A percentile compares a stretch with the other conserved stretches of the same genome.
Evolutionary conservation across 2,888 invertebrate genomes (phyloP).

Genomic region (Aphodius sticticus): DNA sequence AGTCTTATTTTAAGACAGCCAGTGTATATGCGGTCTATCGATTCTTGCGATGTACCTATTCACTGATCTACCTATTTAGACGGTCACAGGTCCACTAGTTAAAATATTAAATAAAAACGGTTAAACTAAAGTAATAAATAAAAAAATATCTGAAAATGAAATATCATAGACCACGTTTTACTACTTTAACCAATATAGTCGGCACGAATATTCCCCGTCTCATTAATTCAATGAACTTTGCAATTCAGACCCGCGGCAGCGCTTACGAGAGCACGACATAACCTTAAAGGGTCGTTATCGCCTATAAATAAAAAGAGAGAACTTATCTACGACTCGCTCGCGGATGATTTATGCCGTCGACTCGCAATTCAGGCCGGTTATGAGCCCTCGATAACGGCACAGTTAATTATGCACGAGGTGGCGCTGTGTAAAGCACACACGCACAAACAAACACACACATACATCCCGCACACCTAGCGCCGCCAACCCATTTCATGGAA

Average conservation of each 20-base stretch:
- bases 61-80: no score
- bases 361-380: neutral
- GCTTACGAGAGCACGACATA: neutral
- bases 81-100: no score
- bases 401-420: neutral
- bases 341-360: neutral
- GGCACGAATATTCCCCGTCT: neutral
- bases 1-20: no score
- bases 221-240: neutral
- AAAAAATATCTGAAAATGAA: no score
- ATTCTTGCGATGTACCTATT: no score
- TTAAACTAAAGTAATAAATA: no score
- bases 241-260: neutral
- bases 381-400: neutral
- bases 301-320: neutral
- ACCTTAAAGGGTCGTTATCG: constrained; percentile 4
- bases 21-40: no score
- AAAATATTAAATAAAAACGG: no score
- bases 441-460: neutral
- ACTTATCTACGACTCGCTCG: constrained; percentile 4
- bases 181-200: neutral
- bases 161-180: no score
- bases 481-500: neutral
- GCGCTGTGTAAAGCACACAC: neutral
- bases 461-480: neutral